Base-by-base conservation (phyloP, 2,797 vertebrate species). In the Pangasius mekongensis region DNA sequence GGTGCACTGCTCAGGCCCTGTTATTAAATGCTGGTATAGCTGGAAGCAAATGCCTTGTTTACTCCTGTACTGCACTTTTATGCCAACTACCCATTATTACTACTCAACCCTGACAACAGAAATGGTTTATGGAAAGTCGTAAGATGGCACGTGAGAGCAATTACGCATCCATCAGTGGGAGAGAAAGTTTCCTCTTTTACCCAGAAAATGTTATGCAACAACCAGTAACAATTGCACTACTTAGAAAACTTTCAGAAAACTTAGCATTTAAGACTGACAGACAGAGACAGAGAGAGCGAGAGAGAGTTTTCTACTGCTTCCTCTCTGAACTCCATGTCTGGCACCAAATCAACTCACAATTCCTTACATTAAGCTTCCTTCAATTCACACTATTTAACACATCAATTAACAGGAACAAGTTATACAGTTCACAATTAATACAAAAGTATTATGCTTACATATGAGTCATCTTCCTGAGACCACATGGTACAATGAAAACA, bases 1-100 rank as follows among this genome's bases (percentile, higher is more conserved):
- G 60, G 27, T 6, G 18, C 76, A 18, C 16, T 18, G 76, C 49
- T 33, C 76, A 9, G 27, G 14, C 16, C 62, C 62, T 22, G 62
- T 67, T 67, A 67, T 84, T 84, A 67, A 66, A 49, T 11, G 9
- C n/a, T 64, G 60, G 62, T 30, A 18, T 49, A 64, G 71, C 16
- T 49, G 71, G 4, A 77, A 77, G 56, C 27, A 86, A 62, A 77
- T 76, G 85, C 64, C 71, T 77, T 84, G 43, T 52, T 67, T 83
- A 52, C 43, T 49, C 62, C 27, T 73, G 11, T 33, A 66, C 43
- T 77, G 58, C 54, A 77, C 20, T 24, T 77, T 77, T 49, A 62
- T 5, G 16, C 73, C 54, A 86, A 62, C 56, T 49, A 49, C n/a
- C 58, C 52, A 77, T 62, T 77, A 64, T 30, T 13, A 77, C 84